These are phyloP conservation scores for Aleiodes testaceus DNA, from an alignment of 2,888 invertebrate genomes.

Conservation along the genomic window DNA sequence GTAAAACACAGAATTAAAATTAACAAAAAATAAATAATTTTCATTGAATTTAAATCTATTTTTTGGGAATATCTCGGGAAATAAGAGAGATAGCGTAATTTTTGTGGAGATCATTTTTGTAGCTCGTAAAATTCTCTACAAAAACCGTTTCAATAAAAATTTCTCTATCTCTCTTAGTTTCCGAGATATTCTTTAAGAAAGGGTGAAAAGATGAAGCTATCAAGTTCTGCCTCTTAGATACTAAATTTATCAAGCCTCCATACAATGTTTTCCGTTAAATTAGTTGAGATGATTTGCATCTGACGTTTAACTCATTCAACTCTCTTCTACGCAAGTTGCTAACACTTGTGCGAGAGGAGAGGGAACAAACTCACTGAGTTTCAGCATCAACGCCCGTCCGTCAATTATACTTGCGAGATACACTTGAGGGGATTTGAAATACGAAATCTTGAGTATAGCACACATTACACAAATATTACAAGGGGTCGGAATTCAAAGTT, in stretches of 20 bases:
- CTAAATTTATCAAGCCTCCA: not conserved
- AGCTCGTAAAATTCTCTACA: no score
- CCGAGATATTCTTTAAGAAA: no score
- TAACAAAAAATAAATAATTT: no score
- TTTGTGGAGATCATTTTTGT: no score
- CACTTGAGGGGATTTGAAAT: constrained; percentile 12
- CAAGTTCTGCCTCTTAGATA: not conserved
- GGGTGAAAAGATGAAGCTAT: no score
- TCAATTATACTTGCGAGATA: constrained; percentile 62
- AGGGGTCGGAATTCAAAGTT: constrained; percentile 9
- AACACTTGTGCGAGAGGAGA: constrained; percentile 13
- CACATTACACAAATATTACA: constrained; percentile 18
- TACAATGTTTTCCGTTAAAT: constrained; percentile 65
- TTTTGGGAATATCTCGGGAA: not conserved
- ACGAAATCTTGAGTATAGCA: constrained; percentile 22
- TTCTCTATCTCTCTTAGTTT: no score
- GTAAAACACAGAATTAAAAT: constrained; percentile 73
- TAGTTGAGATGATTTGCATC: constrained; percentile 70
- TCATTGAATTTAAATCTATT: no score
- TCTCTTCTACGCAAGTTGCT: constrained; percentile 25
- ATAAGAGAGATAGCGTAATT: no score
- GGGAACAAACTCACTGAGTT: constrained; percentile 58
- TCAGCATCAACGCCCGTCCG: constrained; percentile 56
- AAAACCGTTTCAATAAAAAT: not conserved
- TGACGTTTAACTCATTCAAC: constrained; percentile 63